Conservation (phyloP, 2,888 invertebrate genomes). For the Ceraclea dissimilis region DNA sequence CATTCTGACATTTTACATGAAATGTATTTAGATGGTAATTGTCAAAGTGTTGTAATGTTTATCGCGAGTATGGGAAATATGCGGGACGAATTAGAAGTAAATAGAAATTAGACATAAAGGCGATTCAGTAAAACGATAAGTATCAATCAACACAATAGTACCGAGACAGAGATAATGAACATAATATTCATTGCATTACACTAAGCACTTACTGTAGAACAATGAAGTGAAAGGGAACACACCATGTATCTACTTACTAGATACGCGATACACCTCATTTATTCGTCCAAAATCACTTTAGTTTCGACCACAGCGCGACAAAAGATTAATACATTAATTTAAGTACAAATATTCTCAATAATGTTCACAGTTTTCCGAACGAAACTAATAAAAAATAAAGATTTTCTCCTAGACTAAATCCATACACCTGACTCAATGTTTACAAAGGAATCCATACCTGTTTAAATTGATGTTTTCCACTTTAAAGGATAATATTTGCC, state of each 20-base stretch:
- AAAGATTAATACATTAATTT: too few relatives aligned
- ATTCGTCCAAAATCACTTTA: neutral
- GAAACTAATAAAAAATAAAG: neutral
- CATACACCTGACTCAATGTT: conserved; percentile 22
- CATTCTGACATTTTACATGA: too few relatives aligned
- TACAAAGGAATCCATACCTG: conserved; percentile 20
- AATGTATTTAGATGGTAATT: too few relatives aligned
- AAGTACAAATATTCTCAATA: too few relatives aligned
- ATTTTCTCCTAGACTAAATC: neutral
- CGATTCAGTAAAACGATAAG: neutral
- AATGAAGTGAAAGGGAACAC: conserved; percentile 25
- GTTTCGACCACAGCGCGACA: neutral
- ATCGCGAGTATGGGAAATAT: too few relatives aligned
- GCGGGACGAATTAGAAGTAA: too few relatives aligned
- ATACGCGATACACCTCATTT: too few relatives aligned
- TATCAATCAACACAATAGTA: neutral
- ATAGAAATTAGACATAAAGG: too few relatives aligned
- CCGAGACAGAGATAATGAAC: neutral
- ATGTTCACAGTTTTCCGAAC: too few relatives aligned
- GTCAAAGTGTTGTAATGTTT: too few relatives aligned
- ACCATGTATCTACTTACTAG: neutral
- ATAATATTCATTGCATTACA: neutral
- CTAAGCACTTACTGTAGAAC: conserved; percentile 8
- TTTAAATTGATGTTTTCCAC: conserved; percentile 12
- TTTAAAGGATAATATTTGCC: conserved; percentile 17